A percentile compares a stretch with the other conserved stretches of the same genome.
phyloP scores from a whole-genome alignment of 2,113 vertebrate genomes.

The Myocastor coypus region DNA sequence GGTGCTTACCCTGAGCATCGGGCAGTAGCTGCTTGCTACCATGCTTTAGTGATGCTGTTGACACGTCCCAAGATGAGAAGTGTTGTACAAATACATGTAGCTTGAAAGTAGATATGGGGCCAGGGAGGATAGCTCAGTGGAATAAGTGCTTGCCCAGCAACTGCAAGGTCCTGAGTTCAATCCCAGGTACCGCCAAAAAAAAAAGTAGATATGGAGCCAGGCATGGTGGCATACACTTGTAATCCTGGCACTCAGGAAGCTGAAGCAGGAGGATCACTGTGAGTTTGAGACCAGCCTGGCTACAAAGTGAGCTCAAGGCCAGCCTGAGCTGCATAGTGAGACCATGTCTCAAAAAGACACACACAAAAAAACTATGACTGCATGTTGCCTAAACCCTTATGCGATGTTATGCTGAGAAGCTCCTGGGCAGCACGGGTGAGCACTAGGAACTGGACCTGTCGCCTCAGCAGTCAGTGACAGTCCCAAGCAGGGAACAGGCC shows the following conservation, averaged over 20 bases:
- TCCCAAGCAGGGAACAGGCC: neutral
- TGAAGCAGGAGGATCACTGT: too few species aligned
- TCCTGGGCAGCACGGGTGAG: neutral
- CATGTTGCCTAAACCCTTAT: constrained; percentile 56
- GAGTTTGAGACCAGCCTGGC: too few species aligned
- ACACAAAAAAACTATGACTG: neutral
- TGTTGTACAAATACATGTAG: constrained; percentile 52
- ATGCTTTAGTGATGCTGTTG: constrained; percentile 1
- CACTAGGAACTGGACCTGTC: neutral
- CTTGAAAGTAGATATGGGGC: constrained; percentile 21
- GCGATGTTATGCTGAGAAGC: neutral
- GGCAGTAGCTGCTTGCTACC: neutral
- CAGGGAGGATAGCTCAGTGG: too few species aligned
- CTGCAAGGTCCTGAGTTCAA: too few species aligned
- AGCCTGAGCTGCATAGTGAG: too few species aligned
- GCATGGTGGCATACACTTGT: too few species aligned
- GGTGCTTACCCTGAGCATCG: neutral
- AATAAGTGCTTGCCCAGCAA: too few species aligned
- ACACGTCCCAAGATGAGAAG: constrained; percentile 18
- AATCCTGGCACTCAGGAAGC: too few species aligned
- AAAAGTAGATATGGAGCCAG: neutral
- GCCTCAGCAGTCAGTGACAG: neutral
- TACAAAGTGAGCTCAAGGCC: too few species aligned
- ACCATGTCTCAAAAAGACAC: too few species aligned
- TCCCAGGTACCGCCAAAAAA: too few species aligned